Conservation (phyloP, 2,888 invertebrate species). For the Vannuccia rotundouncinata region DNA sequence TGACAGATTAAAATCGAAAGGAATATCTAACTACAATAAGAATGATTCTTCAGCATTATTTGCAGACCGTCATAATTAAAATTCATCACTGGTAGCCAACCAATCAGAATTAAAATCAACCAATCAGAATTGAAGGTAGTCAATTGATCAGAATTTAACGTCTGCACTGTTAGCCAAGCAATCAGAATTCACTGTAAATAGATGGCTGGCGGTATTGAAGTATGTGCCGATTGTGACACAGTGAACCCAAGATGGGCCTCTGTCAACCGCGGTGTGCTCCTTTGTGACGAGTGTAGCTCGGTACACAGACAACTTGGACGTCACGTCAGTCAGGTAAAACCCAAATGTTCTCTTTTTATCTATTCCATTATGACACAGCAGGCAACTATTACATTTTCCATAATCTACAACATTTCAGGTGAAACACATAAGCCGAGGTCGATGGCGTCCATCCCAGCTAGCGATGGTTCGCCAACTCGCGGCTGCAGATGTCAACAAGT, state of each 20-base stretch:
- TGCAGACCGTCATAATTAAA: too few species aligned
- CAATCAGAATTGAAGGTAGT: too few species aligned
- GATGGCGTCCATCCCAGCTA: constrained; percentile 23
- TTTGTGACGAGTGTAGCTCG: constrained; percentile 93
- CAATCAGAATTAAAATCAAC: too few species aligned
- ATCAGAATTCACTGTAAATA: too few species aligned
- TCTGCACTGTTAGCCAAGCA: too few species aligned
- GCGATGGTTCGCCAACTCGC: constrained; percentile 84
- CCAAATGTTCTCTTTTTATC: not conserved
- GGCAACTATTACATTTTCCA: too few species aligned
- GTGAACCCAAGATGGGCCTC: constrained; percentile 92
- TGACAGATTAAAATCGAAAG: too few species aligned
- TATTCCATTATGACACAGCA: not conserved
- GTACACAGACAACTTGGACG: constrained; percentile 88
- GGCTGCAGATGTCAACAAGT: constrained; percentile 87
- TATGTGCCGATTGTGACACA: constrained; percentile 29
- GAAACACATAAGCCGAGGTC: constrained; percentile 50
- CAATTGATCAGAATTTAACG: too few species aligned
- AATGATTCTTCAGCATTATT: too few species aligned
- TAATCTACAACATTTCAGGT: constrained; percentile 62
- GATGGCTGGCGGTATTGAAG: not conserved
- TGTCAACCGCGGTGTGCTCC: constrained; percentile 82
- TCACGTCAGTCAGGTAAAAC: constrained; percentile 80
- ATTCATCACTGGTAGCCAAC: too few species aligned
- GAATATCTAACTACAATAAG: too few species aligned